Evolutionary conservation across 2,888 invertebrate species (phyloP), one percentile per base, ranked within the genome.

Genomic region (Euzophera pinguis): DNA sequence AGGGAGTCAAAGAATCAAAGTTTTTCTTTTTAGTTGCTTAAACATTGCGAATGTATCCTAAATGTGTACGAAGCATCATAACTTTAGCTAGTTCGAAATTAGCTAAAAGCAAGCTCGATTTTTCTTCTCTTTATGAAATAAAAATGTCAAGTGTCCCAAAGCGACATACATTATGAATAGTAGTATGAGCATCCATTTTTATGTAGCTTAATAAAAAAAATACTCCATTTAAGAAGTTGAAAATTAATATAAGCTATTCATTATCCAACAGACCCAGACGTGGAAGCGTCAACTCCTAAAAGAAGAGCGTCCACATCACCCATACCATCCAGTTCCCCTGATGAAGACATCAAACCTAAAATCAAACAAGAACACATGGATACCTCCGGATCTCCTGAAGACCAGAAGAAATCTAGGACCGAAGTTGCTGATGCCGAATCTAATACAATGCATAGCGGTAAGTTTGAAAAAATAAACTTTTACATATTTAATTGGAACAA

Each of bases 401-500:
- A 91, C 60, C 90, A 92, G 61, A 95, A 95, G 81, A 95, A 96
- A 71, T 93, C 93, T 38, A 92, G 96, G 75, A 95, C 95, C 52
- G 96, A 95, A 84, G 93, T 95, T 34, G 96, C 94, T 57, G 97
- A 97, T 78, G 97, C 97, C 47, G 97, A 97, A 81, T 96, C 96
- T 32, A 97, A 97, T 78, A 97, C 97, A 54, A 95, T 96, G 87
- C 96, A 96, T 84, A 96, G 96, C 89, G 97, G 97, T 97, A 83
- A 95, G 95, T 91, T 39, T 17, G 0, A 7, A 6, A 27, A n/a
- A 22, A 22, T 22, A 3, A 22, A 22, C 22, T 22, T 22, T n/a
- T n/a, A n/a, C n/a, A n/a, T n/a, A n/a, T n/a, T 29, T 29, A 29
- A 29, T 29, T 29, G 7, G 7, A 29, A 29, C 29, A 7, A 29